Percentiles rank a stretch among this genome's conserved stretches.
phyloP scores from a whole-genome alignment of 2,113 vertebrate species.

The Carettochelys insculpta region DNA sequence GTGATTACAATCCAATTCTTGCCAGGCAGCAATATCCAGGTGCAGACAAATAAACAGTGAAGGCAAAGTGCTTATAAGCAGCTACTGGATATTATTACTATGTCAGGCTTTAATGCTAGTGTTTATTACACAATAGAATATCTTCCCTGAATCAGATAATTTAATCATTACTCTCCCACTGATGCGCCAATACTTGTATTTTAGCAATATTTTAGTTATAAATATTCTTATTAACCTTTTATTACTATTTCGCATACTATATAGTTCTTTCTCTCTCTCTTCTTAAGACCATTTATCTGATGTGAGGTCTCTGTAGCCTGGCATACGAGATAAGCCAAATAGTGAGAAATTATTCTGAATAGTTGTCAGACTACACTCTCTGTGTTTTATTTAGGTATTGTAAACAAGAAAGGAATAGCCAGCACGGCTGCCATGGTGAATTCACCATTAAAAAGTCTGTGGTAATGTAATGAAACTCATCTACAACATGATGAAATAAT shows the following conservation, averaged over 20 bases:
- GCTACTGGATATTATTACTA: conserved; percentile 51
- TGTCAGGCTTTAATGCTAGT: conserved; percentile 29
- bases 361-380: not conserved
- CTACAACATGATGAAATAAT: not conserved
- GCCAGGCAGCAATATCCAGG: conserved; percentile 61
- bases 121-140: conserved; percentile 41
- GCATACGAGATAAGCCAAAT: not conserved
- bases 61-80: conserved; percentile 49
- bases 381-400: not conserved
- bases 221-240: conserved; percentile 31
- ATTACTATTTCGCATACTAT: not conserved
- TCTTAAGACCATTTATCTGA: not conserved
- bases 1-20: conserved; percentile 67
- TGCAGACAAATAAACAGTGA: conserved; percentile 62
- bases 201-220: conserved; percentile 12
- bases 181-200: not conserved
- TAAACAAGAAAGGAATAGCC: not conserved
- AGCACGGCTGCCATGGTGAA: not conserved
- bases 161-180: conserved; percentile 50
- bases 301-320: not conserved
- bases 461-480: not conserved
- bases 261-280: not conserved
- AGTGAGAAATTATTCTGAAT: not conserved
- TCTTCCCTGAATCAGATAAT: conserved; percentile 50
- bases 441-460: not conserved